Evolutionary conservation across 2,888 invertebrate genomes (phyloP), one percentile per base, ranked within the genome.

Genomic region (Pristionchus japonicus): DNA sequence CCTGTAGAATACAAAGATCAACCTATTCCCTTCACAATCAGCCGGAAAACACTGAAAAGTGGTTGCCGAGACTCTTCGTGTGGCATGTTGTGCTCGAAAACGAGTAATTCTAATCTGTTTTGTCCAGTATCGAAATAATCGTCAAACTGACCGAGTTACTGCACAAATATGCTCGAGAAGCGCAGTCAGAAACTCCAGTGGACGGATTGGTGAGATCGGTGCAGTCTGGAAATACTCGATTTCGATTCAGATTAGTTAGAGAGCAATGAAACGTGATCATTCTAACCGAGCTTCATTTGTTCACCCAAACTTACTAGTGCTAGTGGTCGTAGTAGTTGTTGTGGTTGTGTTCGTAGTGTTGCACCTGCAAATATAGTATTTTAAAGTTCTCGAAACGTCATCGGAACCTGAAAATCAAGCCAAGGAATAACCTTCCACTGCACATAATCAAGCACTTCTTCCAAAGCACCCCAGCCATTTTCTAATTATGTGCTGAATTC

Each of bases 141-240:
- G 43, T 43, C 43, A 43, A 57, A 23, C 57, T 57, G 9, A 57
- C 77, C 34, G 77, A 43, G 77, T 77, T 77, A 20, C 9, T 40
- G 77, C 77, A 77, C 15, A 83, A 52, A 34, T 83, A 83, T 3
- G 82, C 82, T 3, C 82, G 52, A 2, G 82, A 49, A 1, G 82
- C n/a, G 27, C 82, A 83, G 52, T 83, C 82, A 3, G 82, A 83
- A 11, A 83, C 82, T 9, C 82, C 82, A 1, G 82, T 83, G 9
- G 52, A 20, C 20, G 82, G 49, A n/a, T 83, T 83, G 1, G 49
- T 83, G 31, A 52, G 82, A 11, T 83, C 82, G 37, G 52, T 31
- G 52, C 82, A 83, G 82, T 27, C 82, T 83, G 52, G 9, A n/a
- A n/a, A n/a, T n/a, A n/a, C n/a, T n/a, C 13, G 3, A 17, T 52